A percentile compares a stretch with the other conserved stretches of the same genome.
Conservation (phyloP, 53 echinoderm and acorn worm species). For the Apostichopus leukothele region DNA sequence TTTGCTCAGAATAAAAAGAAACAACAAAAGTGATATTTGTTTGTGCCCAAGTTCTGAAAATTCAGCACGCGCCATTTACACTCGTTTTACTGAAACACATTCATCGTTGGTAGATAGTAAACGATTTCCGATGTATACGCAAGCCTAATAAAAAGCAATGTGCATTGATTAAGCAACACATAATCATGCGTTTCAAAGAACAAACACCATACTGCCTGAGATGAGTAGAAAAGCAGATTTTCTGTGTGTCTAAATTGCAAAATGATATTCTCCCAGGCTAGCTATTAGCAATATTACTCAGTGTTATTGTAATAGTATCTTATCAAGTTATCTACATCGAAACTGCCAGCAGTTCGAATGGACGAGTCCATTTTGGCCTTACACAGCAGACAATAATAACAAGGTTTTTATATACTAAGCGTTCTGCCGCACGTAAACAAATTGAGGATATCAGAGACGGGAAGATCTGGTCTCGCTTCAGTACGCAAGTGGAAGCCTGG, state of each 20-base stretch:
- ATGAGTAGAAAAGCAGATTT: background rate
- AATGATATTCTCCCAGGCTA: background rate
- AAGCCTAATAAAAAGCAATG: background rate
- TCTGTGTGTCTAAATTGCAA: background rate
- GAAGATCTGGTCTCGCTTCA: constrained; percentile 22
- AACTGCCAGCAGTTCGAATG: constrained; percentile 27
- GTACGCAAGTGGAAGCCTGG: constrained; percentile 35
- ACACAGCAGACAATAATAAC: constrained; percentile 30
- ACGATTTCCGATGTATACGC: too few relatives aligned
- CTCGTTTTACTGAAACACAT: too few relatives aligned
- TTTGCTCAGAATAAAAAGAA: too few relatives aligned
- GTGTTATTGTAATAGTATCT: background rate
- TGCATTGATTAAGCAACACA: constrained; percentile 8
- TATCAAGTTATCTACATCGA: background rate
- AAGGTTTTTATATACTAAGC: constrained; percentile 7
- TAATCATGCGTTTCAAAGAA: background rate
- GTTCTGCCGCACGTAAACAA: constrained; percentile 37
- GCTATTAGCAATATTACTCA: background rate
- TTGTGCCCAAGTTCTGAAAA: too few relatives aligned
- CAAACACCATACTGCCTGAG: background rate
- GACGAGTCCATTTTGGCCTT: constrained; percentile 28
- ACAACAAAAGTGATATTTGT: too few relatives aligned
- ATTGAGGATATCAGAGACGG: constrained; percentile 18
- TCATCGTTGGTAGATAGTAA: too few relatives aligned
- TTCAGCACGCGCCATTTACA: too few relatives aligned